Conservation (phyloP, 2,888 invertebrate genomes). For the Acronicta alni region DNA sequence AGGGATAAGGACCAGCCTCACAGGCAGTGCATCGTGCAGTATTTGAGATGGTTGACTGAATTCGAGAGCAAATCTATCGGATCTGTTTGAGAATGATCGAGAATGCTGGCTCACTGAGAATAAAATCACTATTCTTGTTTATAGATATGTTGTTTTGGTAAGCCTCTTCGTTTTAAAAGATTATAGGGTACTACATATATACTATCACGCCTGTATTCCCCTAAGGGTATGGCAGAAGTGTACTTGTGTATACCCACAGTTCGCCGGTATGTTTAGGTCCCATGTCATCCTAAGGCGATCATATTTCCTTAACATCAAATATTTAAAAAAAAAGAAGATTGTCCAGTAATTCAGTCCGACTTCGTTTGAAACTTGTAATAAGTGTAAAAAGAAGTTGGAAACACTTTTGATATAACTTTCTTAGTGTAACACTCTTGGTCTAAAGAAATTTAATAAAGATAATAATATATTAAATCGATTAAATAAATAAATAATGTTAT, state of each 20-base stretch:
- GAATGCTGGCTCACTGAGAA: constrained; percentile 24
- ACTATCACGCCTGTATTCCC: too few species aligned
- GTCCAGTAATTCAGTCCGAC: constrained; percentile 3
- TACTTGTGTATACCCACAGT: too few species aligned
- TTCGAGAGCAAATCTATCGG: constrained; percentile 68
- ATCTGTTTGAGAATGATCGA: constrained; percentile 66
- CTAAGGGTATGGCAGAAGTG: too few species aligned
- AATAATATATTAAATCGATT: constrained; percentile 9
- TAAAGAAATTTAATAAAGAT: constrained; percentile 12
- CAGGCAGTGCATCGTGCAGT: constrained; percentile 72
- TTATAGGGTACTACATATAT: constrained; percentile 1
- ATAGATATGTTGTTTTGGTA: too few species aligned
- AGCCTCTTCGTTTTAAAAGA: too few species aligned
- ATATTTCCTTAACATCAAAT: too few species aligned
- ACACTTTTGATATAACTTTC: constrained; percentile 38
- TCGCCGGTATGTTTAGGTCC: too few species aligned
- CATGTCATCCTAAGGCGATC: too few species aligned
- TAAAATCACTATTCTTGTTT: constrained; percentile 8
- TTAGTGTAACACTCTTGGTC: constrained; percentile 2
- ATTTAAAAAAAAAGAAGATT: not conserved
- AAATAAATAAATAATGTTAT: constrained; percentile 21
- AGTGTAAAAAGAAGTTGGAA: constrained; percentile 11
- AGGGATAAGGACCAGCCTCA: constrained; percentile 66
- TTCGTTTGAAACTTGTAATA: constrained; percentile 17
- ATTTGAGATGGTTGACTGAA: constrained; percentile 62